A percentile compares a stretch with the other conserved stretches of the same genome.
phyloP scores from a whole-genome alignment of 30 jellyfish, hydroid and myxozoan genomes.

The Turritopsis dohrnii region DNA sequence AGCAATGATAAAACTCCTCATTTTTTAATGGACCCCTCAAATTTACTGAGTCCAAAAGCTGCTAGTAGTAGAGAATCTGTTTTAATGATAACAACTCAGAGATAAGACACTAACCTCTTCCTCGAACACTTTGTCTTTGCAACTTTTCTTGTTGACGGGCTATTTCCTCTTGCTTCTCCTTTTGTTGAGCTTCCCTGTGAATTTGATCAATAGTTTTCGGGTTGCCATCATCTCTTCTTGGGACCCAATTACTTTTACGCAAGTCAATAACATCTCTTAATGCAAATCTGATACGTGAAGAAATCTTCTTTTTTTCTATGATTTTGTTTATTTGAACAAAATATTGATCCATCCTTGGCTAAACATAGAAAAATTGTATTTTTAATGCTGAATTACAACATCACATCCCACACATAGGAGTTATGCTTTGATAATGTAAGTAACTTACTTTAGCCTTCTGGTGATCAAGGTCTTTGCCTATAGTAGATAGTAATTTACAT shows the following conservation, averaged over 20 bases:
- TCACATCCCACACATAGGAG: background rate
- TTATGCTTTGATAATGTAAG: too few species aligned
- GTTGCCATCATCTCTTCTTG: conserved; percentile 78
- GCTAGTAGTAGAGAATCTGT: too few species aligned
- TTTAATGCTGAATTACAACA: background rate
- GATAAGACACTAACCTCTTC: conserved; percentile 7
- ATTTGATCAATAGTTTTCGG: too few species aligned
- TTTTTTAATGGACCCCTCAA: too few species aligned
- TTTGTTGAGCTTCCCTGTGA: too few species aligned
- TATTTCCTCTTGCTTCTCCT: too few species aligned
- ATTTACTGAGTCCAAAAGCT: too few species aligned
- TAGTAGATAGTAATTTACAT: conserved; percentile 68
- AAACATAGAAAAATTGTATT: background rate
- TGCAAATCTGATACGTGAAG: conserved; percentile 77
- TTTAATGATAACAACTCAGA: background rate
- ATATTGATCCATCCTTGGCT: conserved; percentile 85
- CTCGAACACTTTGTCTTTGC: conserved; percentile 24
- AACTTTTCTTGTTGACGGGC: too few species aligned
- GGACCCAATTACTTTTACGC: conserved; percentile 64
- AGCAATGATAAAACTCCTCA: too few species aligned
- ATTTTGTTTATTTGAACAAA: conserved; percentile 59
- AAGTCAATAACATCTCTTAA: conserved; percentile 69
- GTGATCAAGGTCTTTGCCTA: conserved; percentile 80
- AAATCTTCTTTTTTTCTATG: conserved; percentile 54
- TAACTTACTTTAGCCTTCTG: conserved; percentile 74